A percentile compares a stretch with the other conserved stretches of the same genome.
phyloP scores from a whole-genome alignment of 2,113 vertebrate genomes.

The Cairina moschata region DNA sequence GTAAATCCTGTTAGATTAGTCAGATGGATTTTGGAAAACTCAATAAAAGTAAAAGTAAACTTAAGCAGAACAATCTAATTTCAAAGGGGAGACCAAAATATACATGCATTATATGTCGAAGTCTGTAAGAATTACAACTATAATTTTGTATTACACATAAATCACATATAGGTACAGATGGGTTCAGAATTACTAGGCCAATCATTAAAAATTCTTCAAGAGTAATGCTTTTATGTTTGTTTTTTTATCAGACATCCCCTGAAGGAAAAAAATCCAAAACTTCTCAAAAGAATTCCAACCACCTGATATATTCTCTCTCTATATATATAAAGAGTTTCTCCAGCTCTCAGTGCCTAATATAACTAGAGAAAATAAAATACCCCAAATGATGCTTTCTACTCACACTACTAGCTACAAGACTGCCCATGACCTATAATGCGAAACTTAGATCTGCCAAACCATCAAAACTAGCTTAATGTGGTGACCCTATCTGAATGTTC shows the following conservation, averaged over 20 bases:
- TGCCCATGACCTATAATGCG: fast-evolving
- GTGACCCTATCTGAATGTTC: not conserved
- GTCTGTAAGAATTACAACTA: not conserved
- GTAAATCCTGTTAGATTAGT: not conserved
- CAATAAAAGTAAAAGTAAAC: not conserved
- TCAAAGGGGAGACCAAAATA: not conserved
- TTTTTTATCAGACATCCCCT: not conserved
- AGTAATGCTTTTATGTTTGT: not conserved
- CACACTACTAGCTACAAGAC: not conserved
- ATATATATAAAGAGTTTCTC: not conserved
- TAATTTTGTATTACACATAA: not conserved
- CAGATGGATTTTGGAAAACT: not conserved
- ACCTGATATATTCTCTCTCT: not conserved
- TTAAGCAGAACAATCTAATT: not conserved
- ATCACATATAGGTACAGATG: not conserved
- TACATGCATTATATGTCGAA: not conserved
- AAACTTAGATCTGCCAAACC: not conserved
- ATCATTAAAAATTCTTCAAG: not conserved
- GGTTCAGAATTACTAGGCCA: not conserved
- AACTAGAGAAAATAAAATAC: not conserved
- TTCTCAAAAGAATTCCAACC: not conserved
- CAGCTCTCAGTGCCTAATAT: not conserved
- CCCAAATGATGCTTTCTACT: not conserved
- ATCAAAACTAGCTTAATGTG: not conserved
- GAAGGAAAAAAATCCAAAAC: not conserved